phyloP scores from a whole-genome alignment of 2,113 vertebrate species.

The Chamaetylas fuelleborni region DNA sequence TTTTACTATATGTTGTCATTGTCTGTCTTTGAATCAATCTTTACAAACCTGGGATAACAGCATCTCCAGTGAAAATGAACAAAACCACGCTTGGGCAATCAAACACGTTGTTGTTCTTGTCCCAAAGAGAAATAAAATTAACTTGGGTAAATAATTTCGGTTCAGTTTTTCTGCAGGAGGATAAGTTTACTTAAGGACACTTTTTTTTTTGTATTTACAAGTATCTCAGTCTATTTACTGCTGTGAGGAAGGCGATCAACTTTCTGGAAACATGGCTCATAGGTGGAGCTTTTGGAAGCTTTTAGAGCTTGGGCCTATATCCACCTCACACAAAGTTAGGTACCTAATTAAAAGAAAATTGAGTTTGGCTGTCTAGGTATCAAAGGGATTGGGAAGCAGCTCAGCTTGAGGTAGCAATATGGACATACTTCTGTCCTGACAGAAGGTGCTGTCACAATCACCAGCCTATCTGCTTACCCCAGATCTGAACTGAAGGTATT shows the following conservation, averaged over 20 bases:
- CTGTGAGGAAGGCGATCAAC: not conserved
- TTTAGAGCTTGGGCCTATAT: not conserved
- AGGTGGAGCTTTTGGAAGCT: not conserved
- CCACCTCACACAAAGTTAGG: not conserved
- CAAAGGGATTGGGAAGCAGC: not conserved
- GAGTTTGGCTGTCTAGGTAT: not conserved
- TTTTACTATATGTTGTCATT: not conserved
- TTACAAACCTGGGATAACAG: not conserved
- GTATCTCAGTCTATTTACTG: not conserved
- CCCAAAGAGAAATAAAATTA: not conserved
- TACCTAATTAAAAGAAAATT: constrained; percentile 1
- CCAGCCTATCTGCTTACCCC: fast-evolving
- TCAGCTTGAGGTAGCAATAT: not conserved
- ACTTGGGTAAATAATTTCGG: not conserved
- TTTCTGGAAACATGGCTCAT: not conserved
- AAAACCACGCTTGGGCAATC: not conserved
- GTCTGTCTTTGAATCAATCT: not conserved
- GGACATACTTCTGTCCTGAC: not conserved
- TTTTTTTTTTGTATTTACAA: not conserved
- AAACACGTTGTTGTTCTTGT: not conserved
- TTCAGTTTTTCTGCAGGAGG: not conserved
- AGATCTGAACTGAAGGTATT: not conserved
- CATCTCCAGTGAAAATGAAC: not conserved
- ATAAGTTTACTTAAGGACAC: not conserved
- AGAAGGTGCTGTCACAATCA: not conserved